Evolutionary conservation across 2,888 invertebrate genomes (phyloP).

Genomic region (Melolontha melolontha): DNA sequence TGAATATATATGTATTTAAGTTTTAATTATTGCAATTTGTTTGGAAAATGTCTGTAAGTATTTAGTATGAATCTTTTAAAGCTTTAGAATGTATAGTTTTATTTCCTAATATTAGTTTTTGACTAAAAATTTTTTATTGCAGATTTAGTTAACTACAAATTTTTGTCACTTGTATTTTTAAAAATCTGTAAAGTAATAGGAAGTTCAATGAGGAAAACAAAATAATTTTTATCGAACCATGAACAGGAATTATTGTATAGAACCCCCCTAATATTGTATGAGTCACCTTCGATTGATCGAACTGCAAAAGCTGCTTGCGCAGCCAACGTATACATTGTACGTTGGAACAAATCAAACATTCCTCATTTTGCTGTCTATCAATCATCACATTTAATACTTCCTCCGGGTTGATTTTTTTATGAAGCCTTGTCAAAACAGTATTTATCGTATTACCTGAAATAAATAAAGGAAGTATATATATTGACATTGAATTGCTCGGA

Average conservation of each 20-base stretch:
- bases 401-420: conserved; percentile 22
- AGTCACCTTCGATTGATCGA: conserved; percentile 49
- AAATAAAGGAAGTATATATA: conserved; percentile 24
- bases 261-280: conserved; percentile 29
- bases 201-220: no score
- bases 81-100: no score
- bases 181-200: no score
- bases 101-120: no score
- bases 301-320: conserved; percentile 54
- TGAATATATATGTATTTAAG: no score
- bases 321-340: conserved; percentile 50
- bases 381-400: conserved; percentile 47
- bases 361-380: conserved; percentile 58
- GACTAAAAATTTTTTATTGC: no score
- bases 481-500: neutral
- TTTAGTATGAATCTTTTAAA: no score
- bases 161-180: no score
- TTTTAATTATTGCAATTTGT: no score
- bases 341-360: conserved; percentile 45
- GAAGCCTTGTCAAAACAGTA: conserved; percentile 30
- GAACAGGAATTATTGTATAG: neutral
- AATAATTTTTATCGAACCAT: neutral
- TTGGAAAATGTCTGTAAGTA: no score
- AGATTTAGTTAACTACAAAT: no score
- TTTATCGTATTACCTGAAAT: conserved; percentile 36